These are phyloP conservation scores for Mycalesis mineus DNA, from an alignment of 2,888 invertebrate genomes.

Conservation along the genomic window DNA sequence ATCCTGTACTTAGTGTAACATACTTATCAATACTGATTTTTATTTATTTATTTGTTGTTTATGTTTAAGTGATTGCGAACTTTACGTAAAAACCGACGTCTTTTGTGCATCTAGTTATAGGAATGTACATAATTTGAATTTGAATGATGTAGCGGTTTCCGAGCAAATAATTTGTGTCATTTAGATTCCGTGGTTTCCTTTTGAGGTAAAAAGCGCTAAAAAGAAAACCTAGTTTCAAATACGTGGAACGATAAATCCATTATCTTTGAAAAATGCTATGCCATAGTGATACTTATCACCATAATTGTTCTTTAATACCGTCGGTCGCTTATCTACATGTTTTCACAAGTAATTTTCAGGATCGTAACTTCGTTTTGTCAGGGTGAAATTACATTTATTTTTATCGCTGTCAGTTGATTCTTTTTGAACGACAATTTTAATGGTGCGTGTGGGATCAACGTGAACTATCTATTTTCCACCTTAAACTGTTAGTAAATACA, in stretches of 20 bases:
- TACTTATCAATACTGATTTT: too few species aligned
- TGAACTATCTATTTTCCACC: not conserved
- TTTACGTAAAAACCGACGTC: too few species aligned
- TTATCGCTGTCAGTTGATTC: constrained; percentile 8
- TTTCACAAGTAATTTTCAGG: constrained; percentile 13
- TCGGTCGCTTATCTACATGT: not conserved
- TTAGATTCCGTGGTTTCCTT: too few species aligned
- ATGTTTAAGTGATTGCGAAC: too few species aligned
- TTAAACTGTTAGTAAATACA: not conserved
- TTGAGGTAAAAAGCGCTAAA: too few species aligned
- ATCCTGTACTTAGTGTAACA: too few species aligned
- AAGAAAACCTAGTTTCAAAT: too few species aligned
- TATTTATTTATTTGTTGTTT: too few species aligned
- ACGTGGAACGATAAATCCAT: not conserved
- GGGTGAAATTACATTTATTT: constrained; percentile 10
- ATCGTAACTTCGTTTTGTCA: not conserved
- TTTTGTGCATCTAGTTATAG: too few species aligned
- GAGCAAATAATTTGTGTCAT: too few species aligned
- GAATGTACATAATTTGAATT: too few species aligned
- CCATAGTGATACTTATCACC: not conserved
- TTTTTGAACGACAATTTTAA: not conserved
- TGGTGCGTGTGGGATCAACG: not conserved
- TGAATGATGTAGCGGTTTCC: too few species aligned
- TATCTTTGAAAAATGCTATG: not conserved
- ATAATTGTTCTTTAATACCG: not conserved